These are phyloP conservation scores for Labeo rohita DNA, from an alignment of 2,113 vertebrate species.

Conservation along the genomic window DNA sequence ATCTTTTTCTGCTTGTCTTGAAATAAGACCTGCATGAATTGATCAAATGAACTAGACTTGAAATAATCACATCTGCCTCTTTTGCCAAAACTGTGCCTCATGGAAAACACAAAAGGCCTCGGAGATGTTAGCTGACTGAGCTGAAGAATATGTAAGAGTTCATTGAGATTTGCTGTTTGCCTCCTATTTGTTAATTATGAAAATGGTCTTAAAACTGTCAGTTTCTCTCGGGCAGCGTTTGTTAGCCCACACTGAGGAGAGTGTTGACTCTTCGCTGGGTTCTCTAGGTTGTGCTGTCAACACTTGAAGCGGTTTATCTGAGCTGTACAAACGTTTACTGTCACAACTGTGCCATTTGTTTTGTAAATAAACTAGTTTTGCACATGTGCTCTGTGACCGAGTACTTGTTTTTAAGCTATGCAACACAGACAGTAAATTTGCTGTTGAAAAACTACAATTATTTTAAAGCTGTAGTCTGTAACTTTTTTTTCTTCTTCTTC, in stretches of 20 bases:
- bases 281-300: conserved; percentile 77
- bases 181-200: conserved; percentile 46
- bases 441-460: neutral
- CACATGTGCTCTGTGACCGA: conserved; percentile 77
- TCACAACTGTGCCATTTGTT: conserved; percentile 92
- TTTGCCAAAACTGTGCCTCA: conserved; percentile 70
- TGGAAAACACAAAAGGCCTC: conserved; percentile 58
- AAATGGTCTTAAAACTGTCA: conserved; percentile 91
- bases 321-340: conserved; percentile 88
- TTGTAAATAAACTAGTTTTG: conserved; percentile 99
- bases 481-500: too few relatives aligned
- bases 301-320: conserved; percentile 81
- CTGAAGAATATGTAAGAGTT: conserved; percentile 67
- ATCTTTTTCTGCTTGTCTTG: conserved; percentile 60
- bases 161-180: conserved; percentile 67
- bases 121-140: neutral
- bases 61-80: conserved; percentile 46
- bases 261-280: conserved; percentile 77
- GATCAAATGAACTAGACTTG: conserved; percentile 74
- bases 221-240: conserved; percentile 93
- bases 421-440: neutral
- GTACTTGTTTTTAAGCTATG: neutral
- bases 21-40: conserved; percentile 76
- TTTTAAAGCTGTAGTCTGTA: neutral
- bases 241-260: conserved; percentile 84